Base-by-base conservation (phyloP, 2,113 vertebrate species). In the Ptychochromis oligacanthus region DNA sequence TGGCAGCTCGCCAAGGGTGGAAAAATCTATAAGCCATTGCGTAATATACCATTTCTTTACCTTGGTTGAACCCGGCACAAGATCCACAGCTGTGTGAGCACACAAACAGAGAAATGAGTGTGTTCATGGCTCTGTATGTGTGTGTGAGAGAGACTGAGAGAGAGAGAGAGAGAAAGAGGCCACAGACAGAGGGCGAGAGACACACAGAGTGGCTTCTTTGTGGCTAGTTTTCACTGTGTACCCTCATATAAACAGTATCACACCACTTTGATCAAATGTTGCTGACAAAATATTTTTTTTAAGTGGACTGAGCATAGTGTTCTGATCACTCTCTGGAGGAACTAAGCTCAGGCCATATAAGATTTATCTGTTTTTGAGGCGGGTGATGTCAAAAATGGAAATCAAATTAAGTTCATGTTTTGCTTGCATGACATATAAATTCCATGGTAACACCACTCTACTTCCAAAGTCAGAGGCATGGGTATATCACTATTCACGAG, bases 1-100 rank as follows among this genome's bases (percentile, higher is more conserved):
- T 95, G 95, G 94, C 91, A 60, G 89, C 54, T n/a, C 1, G 92
- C 95, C 94, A 95, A 84, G 24, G 87, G 87, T 94, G 94, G 95
- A 95, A 95, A 95, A 94, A 94, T 94, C 94, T 95, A 95, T 95
- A 95, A 94, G 88, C 94, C 91, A 87, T 95, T 95, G 94, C 93
- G 92, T 93, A 95, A 95, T 92, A 92, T 94, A 94, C 88, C 92
- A 93, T 95, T 95, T 95, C 94, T 95, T 95, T 95, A 94, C 95
- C 95, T 95, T 89, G 87, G 91, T 90, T 95, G 94, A 95, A 95
- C 95, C 91, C 92, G 60, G 82, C 4, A 12, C 90, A 92, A 93
- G 90, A 92, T 91, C 84, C 87, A 93, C 93, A 95, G 94, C 93
- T 94, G 94, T 92, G 92, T 83, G 87, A 89, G 87, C 72, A 49